A percentile compares a stretch with the other conserved stretches of the same genome.
Evolutionary conservation across 2,113 vertebrate species (phyloP).

Genomic region (Ursus arctos): DNA sequence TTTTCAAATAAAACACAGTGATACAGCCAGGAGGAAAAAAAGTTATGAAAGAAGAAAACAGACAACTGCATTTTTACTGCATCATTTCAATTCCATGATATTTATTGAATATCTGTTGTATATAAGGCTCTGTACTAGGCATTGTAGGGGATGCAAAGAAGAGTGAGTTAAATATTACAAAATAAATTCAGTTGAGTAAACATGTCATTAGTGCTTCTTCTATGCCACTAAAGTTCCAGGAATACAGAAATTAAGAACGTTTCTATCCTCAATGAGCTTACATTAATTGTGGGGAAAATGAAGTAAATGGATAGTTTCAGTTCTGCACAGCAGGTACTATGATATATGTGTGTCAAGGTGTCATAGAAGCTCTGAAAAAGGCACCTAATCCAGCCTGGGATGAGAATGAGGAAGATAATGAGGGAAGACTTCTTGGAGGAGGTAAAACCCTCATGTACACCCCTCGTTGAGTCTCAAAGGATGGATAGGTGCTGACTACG

Average conservation of each 20-base stretch:
- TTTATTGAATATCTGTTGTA: neutral
- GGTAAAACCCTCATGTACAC: neutral
- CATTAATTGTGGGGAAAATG: neutral
- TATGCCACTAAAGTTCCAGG: neutral
- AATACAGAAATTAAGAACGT: neutral
- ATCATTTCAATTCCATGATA: neutral
- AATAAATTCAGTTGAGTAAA: constrained; percentile 10
- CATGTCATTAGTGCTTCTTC: neutral
- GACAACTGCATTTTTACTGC: neutral
- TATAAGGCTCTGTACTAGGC: neutral
- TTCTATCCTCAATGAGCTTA: neutral
- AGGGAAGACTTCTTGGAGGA: neutral
- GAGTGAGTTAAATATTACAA: neutral
- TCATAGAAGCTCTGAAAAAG: neutral
- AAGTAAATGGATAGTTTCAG: neutral
- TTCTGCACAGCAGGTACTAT: neutral
- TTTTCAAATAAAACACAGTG: constrained; percentile 72
- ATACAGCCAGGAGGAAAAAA: constrained; percentile 56
- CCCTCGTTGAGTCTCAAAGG: neutral
- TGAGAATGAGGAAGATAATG: neutral
- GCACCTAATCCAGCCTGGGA: neutral
- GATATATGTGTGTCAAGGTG: neutral
- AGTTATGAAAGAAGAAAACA: constrained; percentile 17
- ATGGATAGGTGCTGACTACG: neutral
- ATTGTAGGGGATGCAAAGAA: neutral